Percentiles rank a stretch among this genome's conserved stretches.
Conservation (phyloP, 30 jellyfish, hydroid and myxozoan genomes). For the Aurelia coerulea region DNA sequence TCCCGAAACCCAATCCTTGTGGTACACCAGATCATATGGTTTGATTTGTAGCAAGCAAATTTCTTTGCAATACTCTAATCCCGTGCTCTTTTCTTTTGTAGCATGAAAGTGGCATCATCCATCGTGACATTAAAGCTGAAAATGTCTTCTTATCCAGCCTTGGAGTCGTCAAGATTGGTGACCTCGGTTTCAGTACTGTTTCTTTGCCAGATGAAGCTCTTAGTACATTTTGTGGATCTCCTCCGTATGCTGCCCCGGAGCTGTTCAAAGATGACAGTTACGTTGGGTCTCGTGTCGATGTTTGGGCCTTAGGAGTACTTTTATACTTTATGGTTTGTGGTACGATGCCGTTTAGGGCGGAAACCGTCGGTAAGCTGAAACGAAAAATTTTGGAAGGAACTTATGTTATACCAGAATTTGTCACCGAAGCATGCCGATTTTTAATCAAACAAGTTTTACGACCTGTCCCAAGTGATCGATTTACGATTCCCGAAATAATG, state of each 20-base stretch:
- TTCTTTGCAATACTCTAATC: too few species aligned
- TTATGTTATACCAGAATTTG: slow-evolving; percentile 79
- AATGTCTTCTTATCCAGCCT: slow-evolving; percentile 81
- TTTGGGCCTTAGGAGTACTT: slow-evolving; percentile 96
- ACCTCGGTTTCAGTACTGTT: slow-evolving; percentile 94
- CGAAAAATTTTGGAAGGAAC: slow-evolving; percentile 86
- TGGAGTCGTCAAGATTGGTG: slow-evolving; percentile 91
- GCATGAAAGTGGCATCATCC: slow-evolving; percentile 90
- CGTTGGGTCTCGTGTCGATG: slow-evolving; percentile 87
- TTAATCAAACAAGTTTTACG: slow-evolving; percentile 77
- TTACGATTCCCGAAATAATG: slow-evolving; percentile 80
- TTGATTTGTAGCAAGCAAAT: too few species aligned
- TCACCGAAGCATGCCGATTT: slow-evolving; percentile 81
- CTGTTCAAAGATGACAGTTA: slow-evolving; percentile 91
- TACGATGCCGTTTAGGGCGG: slow-evolving; percentile 97
- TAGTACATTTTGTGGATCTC: slow-evolving; percentile 96
- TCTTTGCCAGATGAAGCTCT: slow-evolving; percentile 76
- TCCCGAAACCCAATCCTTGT: too few species aligned
- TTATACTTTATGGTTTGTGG: slow-evolving; percentile 94
- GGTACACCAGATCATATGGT: too few species aligned
- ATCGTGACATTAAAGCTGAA: slow-evolving; percentile 98
- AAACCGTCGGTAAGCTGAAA: slow-evolving; percentile 93
- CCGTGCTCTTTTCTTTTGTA: slow-evolving; percentile 23
- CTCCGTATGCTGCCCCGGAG: slow-evolving; percentile 99
- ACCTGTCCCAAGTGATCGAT: slow-evolving; percentile 88